These are phyloP conservation scores for Dermolepida albohirtum DNA, from an alignment of 2,888 invertebrate species.

Conservation along the genomic window DNA sequence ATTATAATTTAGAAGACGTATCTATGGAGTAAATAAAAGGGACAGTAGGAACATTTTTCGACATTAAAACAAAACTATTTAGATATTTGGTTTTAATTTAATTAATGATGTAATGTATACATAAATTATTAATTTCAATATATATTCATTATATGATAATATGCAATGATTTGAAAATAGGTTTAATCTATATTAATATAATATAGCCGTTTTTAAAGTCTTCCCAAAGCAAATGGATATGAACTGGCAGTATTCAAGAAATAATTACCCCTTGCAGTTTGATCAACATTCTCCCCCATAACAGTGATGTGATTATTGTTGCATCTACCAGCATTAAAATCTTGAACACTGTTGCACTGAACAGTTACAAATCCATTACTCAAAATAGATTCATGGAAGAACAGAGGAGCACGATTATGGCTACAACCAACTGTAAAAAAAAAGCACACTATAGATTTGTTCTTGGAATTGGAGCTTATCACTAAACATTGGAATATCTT, in stretches of 20 bases:
- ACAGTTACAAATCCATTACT: conserved; percentile 35
- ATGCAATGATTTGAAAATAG: no score
- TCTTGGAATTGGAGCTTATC: no score
- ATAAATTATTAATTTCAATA: no score
- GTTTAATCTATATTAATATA: no score
- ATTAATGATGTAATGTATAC: no score
- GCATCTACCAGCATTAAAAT: conserved; percentile 30
- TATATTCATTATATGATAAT: no score
- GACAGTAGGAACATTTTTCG: no score
- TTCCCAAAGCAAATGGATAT: conserved; percentile 35
- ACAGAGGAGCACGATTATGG: conserved; percentile 33
- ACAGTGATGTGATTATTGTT: conserved; percentile 30
- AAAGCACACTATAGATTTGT: neutral
- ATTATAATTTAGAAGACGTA: no score
- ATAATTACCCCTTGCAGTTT: conserved; percentile 22
- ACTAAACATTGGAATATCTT: no score
- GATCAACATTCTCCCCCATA: conserved; percentile 40
- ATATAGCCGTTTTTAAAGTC: neutral
- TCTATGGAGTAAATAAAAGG: no score
- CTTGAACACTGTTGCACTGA: conserved; percentile 5
- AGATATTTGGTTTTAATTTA: no score
- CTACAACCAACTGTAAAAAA: conserved; percentile 38
- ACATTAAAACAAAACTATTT: no score
- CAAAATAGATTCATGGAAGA: conserved; percentile 19
- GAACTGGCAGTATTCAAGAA: conserved; percentile 28